Conservation (phyloP, 2,888 invertebrate genomes). For the Protodeltote pygarga region DNA sequence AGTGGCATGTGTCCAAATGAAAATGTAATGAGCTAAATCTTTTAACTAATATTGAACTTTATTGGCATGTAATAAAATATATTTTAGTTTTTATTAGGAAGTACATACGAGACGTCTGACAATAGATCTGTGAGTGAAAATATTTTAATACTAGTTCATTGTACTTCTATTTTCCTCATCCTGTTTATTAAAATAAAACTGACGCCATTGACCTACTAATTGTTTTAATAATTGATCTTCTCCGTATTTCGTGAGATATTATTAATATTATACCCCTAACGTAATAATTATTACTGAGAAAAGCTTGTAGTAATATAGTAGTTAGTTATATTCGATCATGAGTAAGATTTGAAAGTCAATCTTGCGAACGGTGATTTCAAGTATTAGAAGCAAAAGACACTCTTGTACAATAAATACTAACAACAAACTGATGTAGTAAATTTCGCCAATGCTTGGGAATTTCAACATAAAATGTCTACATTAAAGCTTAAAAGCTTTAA, state of each 20-base stretch:
- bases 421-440: no score
- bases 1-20: conserved; percentile 57
- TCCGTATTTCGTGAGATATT: background rate
- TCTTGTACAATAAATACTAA: no score
- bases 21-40: conserved; percentile 23
- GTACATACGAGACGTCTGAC: conserved; percentile 12
- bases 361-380: no score
- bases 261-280: conserved; percentile 2
- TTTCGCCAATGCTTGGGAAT: no score
- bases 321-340: no score
- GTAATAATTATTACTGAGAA: background rate
- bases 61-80: conserved; percentile 11
- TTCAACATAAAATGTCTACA: no score
- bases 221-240: conserved; percentile 19
- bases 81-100: conserved; percentile 17
- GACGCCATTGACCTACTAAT: conserved; percentile 41
- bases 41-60: conserved; percentile 32
- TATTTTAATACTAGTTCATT: conserved; percentile 43
- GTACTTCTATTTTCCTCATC: conserved; percentile 50
- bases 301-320: background rate
- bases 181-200: conserved; percentile 37
- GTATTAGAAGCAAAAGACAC: no score
- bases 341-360: no score
- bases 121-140: conserved; percentile 35
- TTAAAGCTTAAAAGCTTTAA: no score